These are phyloP conservation scores for Synaphobranchus kaupii DNA, from an alignment of 2,797 vertebrate species.

Conservation along the genomic window DNA sequence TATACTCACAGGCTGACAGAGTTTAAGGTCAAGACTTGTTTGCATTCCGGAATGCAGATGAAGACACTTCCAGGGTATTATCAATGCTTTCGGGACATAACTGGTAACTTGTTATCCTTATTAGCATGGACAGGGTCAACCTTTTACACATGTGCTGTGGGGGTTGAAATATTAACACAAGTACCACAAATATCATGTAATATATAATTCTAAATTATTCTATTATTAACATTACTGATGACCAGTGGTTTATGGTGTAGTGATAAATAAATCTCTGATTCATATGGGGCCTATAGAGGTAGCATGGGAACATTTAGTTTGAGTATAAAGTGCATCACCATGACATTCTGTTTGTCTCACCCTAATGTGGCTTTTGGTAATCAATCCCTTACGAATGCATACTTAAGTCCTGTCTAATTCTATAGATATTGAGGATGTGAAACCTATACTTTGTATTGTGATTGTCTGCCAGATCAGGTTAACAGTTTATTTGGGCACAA, in stretches of 20 bases:
- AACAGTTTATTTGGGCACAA: too few relatives aligned
- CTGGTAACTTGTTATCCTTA: not conserved
- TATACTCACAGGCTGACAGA: not conserved
- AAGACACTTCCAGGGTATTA: not conserved
- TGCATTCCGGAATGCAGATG: not conserved
- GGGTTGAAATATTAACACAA: not conserved
- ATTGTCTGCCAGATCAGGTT: too few relatives aligned
- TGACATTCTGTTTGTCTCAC: too few relatives aligned
- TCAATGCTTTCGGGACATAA: not conserved
- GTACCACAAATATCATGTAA: not conserved
- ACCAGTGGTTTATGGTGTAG: not conserved
- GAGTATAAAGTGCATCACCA: not conserved
- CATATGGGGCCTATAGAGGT: not conserved
- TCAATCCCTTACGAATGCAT: too few relatives aligned
- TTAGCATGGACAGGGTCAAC: not conserved
- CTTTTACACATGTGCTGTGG: not conserved
- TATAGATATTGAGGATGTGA: not conserved
- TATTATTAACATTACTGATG: not conserved
- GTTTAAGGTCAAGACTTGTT: slow-evolving; percentile 8
- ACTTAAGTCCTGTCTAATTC: not conserved
- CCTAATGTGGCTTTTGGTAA: too few relatives aligned
- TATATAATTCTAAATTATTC: not conserved
- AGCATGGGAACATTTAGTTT: not conserved
- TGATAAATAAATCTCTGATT: not conserved
- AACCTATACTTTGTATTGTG: too few relatives aligned